Base-by-base conservation (phyloP, 92 coral and sea anemone genomes). In the Umimayanthus chanpuru region DNA sequence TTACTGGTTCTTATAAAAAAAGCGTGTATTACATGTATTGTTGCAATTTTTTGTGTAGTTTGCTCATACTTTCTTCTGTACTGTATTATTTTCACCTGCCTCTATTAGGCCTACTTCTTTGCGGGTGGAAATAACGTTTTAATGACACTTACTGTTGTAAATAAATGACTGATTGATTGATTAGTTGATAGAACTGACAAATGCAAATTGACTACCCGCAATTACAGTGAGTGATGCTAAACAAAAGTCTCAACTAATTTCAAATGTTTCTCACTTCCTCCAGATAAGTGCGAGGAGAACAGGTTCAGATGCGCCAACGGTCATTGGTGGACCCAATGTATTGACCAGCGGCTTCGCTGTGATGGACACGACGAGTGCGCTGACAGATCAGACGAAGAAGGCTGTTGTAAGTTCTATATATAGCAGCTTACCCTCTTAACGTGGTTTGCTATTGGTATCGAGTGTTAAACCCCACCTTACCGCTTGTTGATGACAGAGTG, bases 301-400 rank as follows among this genome's bases (percentile, higher is more conserved):
- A 80, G 89, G 71, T 94, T 95, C 78, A 89, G 85, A 78, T 95
- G 98, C 78, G 56, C 82, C 26, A 95, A 95, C 79, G 64, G 89
- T 38, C 94, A 95, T 32, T 95, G 96, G 96, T 95, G 98, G 98
- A 95, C 94, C 53, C 98, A 95, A 29, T 95, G 98, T 43, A 93
- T 93, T 21, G 92, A 89, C 85, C 77, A 76, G 64, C 85, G 67
- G 67, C 79, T 53, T 64, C 92, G 88, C 64, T 95, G 98, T 40
- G 92, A 95, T 21, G 96, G 98, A 26, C 28, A 76, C 28, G 88
- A 86, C 18, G 91, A 93, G 43, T 95, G 98, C 55, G 98, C 98
- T 32, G 98, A 95, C 88, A 21, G 88, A 29, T 93, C 96, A 18
- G 98, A 95, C 81, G 98, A 95, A 77, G 86, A 70, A 50, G 90